phyloP scores from a whole-genome alignment of 2,797 vertebrate species.

The Adelosebastes latens region DNA sequence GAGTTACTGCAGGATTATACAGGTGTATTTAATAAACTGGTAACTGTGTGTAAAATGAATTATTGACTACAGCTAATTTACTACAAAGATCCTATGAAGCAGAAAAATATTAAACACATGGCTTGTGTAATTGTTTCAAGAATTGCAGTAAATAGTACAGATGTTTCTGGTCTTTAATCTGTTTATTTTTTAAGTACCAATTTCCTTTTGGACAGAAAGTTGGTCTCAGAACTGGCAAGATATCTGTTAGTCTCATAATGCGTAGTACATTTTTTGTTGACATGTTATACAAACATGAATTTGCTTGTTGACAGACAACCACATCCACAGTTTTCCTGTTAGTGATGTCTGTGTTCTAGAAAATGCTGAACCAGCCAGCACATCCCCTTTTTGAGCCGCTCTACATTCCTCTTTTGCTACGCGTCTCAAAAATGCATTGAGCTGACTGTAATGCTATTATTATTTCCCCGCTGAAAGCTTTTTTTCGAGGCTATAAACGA shows the following conservation, averaged over 20 bases:
- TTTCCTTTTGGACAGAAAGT: slow-evolving; percentile 50
- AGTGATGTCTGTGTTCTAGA: slow-evolving; percentile 24
- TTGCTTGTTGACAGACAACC: slow-evolving; percentile 14
- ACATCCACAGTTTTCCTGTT: neutral
- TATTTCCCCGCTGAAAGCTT: slow-evolving; percentile 68
- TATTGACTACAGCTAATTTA: neutral
- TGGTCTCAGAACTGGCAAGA: slow-evolving; percentile 35
- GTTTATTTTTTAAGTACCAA: slow-evolving; percentile 31
- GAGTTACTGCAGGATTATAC: neutral
- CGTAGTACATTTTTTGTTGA: slow-evolving; percentile 46
- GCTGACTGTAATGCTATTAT: slow-evolving; percentile 61
- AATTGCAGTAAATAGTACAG: slow-evolving; percentile 12
- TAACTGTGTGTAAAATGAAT: neutral
- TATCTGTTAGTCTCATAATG: slow-evolving; percentile 34
- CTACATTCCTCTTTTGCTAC: slow-evolving; percentile 61
- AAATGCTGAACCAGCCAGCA: slow-evolving; percentile 20
- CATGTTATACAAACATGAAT: slow-evolving; percentile 39
- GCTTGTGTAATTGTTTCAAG: slow-evolving; percentile 26
- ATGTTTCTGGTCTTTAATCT: slow-evolving; percentile 13
- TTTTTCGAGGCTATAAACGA: slow-evolving; percentile 60
- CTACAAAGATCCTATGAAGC: neutral
- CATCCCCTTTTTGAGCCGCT: slow-evolving; percentile 20
- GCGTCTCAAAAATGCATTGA: slow-evolving; percentile 64
- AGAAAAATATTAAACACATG: slow-evolving; percentile 6
- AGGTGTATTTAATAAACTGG: neutral